Conservation (phyloP, 2,888 invertebrate genomes). For the Perizoma affinitatum region DNA sequence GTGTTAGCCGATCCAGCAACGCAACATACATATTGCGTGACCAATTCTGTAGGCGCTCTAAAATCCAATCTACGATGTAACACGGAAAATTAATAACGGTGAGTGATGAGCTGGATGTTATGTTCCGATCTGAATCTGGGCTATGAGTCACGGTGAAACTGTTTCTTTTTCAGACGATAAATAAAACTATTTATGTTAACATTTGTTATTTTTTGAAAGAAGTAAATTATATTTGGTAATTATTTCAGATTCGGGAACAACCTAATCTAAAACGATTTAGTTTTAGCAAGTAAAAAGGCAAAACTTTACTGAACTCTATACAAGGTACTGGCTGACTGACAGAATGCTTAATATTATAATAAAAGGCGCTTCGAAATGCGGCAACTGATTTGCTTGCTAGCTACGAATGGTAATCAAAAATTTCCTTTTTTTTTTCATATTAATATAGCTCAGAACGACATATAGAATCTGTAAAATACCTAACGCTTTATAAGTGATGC, state of each 20-base stretch:
- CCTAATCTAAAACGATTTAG: too few relatives aligned
- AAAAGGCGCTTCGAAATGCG: constrained; percentile 7
- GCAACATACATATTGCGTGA: constrained; percentile 18
- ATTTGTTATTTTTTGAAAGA: neutral
- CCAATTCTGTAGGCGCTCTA: constrained; percentile 19
- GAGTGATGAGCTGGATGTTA: neutral
- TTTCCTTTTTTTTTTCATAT: too few relatives aligned
- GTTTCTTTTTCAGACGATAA: constrained; percentile 11
- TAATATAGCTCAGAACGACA: too few relatives aligned
- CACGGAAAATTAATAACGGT: constrained; percentile 12
- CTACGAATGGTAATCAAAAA: too few relatives aligned
- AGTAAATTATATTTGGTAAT: neutral
- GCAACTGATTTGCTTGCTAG: neutral
- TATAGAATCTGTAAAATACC: too few relatives aligned
- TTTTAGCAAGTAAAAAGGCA: neutral
- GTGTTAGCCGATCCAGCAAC: neutral
- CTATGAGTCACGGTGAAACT: constrained; percentile 15
- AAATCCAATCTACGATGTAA: constrained; percentile 17
- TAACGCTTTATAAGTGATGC: too few relatives aligned
- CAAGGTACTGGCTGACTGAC: neutral
- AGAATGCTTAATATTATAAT: constrained; percentile 15
- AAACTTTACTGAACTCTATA: constrained; percentile 1
- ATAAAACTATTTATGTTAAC: neutral
- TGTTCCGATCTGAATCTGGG: constrained; percentile 9
- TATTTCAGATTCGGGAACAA: too few relatives aligned